Percentiles rank a stretch among this genome's conserved stretches.
phyloP scores from a whole-genome alignment of 2,113 vertebrate species.

The Podiceps cristatus region DNA sequence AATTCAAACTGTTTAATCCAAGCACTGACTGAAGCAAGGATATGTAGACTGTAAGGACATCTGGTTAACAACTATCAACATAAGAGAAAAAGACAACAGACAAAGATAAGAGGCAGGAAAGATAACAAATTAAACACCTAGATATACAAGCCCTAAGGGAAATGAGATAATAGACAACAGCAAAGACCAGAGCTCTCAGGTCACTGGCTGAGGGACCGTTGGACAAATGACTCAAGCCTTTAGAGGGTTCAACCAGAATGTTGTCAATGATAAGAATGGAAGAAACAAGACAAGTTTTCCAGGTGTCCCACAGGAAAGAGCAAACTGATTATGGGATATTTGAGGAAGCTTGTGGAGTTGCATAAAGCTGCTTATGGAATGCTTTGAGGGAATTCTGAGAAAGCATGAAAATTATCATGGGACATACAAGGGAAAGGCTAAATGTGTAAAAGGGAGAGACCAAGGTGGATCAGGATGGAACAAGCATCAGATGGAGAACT shows the following conservation, averaged over 20 bases:
- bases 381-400: not conserved
- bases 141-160: not conserved
- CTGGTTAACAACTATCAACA: not conserved
- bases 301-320: not conserved
- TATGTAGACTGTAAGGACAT: not conserved
- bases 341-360: not conserved
- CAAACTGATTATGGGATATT: not conserved
- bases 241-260: not conserved
- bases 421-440: not conserved
- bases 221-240: not conserved
- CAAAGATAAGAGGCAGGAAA: conserved; percentile 22
- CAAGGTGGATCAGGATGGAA: not conserved
- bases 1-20: not conserved
- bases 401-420: not conserved
- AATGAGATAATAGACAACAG: not conserved
- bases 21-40: not conserved
- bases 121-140: conserved; percentile 23
- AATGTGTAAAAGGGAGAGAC: not conserved
- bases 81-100: not conserved
- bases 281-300: not conserved
- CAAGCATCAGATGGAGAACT: not conserved
- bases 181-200: not conserved
- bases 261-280: not conserved
- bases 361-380: not conserved
- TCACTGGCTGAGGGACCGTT: not conserved